A percentile compares a stretch with the other conserved stretches of the same genome.
Evolutionary conservation across 1,140 invertebrate species (phyloP).

Genomic region (Brachionus rotundiformis): DNA sequence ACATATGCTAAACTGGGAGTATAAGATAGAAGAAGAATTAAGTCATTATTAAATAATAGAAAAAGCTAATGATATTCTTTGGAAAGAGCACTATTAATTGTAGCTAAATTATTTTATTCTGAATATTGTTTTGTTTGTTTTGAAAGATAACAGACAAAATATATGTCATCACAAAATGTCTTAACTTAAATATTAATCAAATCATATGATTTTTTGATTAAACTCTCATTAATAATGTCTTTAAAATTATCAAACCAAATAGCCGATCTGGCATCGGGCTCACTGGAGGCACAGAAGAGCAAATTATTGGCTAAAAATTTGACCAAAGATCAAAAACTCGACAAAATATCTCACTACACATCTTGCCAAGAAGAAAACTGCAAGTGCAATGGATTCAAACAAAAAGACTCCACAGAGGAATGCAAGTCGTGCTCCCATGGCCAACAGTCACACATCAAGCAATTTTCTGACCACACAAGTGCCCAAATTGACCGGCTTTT

Average conservation of each 20-base stretch:
- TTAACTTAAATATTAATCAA: background rate
- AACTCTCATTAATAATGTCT: background rate
- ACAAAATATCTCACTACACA: slow-evolving; percentile 37
- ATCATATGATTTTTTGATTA: background rate
- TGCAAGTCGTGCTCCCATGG: slow-evolving; percentile 15
- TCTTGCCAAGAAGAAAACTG: slow-evolving; percentile 38
- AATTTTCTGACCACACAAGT: background rate
- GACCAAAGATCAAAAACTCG: slow-evolving; percentile 18
- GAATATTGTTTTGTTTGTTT: too few relatives aligned
- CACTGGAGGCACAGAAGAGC: background rate
- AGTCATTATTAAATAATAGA: too few relatives aligned
- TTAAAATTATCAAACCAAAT: background rate
- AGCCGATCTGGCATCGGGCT: background rate
- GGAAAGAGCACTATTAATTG: too few relatives aligned
- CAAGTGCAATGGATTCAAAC: slow-evolving; percentile 43
- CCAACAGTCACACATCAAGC: slow-evolving; percentile 1
- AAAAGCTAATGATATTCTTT: too few relatives aligned
- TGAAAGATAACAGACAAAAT: background rate
- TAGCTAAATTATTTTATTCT: too few relatives aligned
- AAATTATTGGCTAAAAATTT: background rate
- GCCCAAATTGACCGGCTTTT: background rate
- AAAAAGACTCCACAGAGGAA: background rate
- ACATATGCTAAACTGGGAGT: too few relatives aligned
- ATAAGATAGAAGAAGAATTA: too few relatives aligned
- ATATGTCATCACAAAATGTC: background rate